Conservation (phyloP, 2,113 vertebrate genomes). For the Hassar affinis region DNA sequence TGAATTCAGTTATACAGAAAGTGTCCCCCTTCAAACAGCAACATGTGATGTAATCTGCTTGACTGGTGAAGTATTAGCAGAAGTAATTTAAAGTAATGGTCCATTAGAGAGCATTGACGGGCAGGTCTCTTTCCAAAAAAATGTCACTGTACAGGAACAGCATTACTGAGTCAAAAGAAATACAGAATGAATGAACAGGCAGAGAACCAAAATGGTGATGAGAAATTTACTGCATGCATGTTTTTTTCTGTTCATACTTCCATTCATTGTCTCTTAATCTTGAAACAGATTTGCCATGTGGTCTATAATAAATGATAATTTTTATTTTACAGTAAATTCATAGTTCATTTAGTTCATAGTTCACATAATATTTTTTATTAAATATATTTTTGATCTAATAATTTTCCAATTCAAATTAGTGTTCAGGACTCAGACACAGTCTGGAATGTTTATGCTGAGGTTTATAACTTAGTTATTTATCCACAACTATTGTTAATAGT, state of each 20-base stretch:
- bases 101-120: slow-evolving; percentile 61
- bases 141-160: slow-evolving; percentile 34
- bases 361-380: background rate
- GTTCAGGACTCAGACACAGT: background rate
- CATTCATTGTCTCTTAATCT: background rate
- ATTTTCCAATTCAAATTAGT: background rate
- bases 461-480: too few relatives aligned
- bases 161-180: slow-evolving; percentile 32
- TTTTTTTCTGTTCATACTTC: slow-evolving; percentile 4
- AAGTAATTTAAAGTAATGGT: slow-evolving; percentile 69
- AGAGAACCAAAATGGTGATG: slow-evolving; percentile 1
- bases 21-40: slow-evolving; percentile 38
- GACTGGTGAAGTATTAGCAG: slow-evolving; percentile 67
- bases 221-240: background rate
- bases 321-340: background rate
- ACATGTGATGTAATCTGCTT: slow-evolving; percentile 54
- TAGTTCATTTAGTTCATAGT: background rate
- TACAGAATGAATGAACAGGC: slow-evolving; percentile 14
- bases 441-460: background rate
- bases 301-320: background rate
- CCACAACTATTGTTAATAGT: too few relatives aligned
- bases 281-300: background rate
- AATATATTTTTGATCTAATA: background rate
- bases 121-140: slow-evolving; percentile 50
- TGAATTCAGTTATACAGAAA: slow-evolving; percentile 53